Base-by-base conservation (phyloP, 2,888 invertebrate species). In the Apodemia duryi region DNA sequence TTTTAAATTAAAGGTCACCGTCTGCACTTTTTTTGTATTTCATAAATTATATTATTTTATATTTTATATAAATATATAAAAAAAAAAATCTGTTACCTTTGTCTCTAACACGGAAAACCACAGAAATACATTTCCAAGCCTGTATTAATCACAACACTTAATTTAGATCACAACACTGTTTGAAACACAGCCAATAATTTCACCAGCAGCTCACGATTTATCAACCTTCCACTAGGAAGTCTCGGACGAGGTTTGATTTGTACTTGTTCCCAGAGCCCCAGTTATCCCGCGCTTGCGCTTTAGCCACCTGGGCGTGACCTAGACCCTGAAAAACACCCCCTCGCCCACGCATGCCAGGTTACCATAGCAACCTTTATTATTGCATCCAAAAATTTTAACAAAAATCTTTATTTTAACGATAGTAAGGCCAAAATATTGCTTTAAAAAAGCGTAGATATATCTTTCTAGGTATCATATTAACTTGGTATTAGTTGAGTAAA, bases 301-400 rank as follows among this genome's bases (percentile, higher is more conserved):
- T 67, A 41, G 66, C 65, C 72, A 63, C 79, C 77, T 79, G 91
- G 92, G 92, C 92, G 92, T 92, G 88, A 92, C 92, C 92, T 92
- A 92, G 92, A 92, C 92, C 92, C 88, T 92, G 92, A 89, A 88
- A 86, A 79, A 74, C 88, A 85, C 86, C 89, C 86, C 82, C 80
- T 83, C 81, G 81, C 91, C 91, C 82, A 88, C 88, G 79, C 86
- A 74, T 69, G 77, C 75, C 77, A 66, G 66, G 86, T 90, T 77
- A 41, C 84, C 80, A 88, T 89, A 79, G 87, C 72, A 76, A 89
- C 88, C 66, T 63, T 63, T 68, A 68, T 68, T 72, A 79, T 77
- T 82, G 71, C 75, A 76, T 71, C 69, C 32, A 62, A 77, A 82
- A 80, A 73, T 68, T 61, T 51, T 66, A 57, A 2, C 63, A 9